These are phyloP conservation scores for Pluvianellus socialis DNA, from an alignment of 2,113 vertebrate genomes.

Conservation along the genomic window DNA sequence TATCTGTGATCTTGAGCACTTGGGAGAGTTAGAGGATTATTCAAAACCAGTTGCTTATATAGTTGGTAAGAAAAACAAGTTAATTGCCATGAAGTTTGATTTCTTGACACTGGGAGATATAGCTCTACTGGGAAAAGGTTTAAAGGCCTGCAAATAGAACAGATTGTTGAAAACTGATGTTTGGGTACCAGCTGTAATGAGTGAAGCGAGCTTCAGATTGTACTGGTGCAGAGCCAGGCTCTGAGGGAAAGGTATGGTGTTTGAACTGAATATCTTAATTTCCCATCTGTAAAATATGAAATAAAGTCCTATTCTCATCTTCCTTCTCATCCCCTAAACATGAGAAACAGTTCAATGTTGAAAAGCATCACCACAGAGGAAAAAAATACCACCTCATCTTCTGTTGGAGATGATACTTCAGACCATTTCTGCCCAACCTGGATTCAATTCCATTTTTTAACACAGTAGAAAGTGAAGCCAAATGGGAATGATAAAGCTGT, in stretches of 20 bases:
- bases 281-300: not conserved
- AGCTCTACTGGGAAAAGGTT: not conserved
- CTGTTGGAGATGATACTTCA: not conserved
- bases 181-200: not conserved
- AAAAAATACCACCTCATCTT: not conserved
- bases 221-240: not conserved
- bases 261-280: not conserved
- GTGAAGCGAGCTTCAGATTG: not conserved
- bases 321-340: not conserved
- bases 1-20: not conserved
- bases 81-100: not conserved
- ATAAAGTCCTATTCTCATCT: not conserved
- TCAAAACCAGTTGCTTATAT: rapidly evolving
- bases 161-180: not conserved
- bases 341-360: not conserved
- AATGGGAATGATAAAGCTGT: not conserved
- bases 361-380: not conserved
- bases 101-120: not conserved
- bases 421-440: not conserved
- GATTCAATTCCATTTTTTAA: not conserved
- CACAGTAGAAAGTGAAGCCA: not conserved
- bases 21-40: not conserved
- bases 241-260: not conserved
- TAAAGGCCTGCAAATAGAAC: not conserved
- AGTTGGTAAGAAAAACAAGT: not conserved